Conservation (phyloP, 2,797 vertebrate genomes). For the Chrosomus eos region DNA sequence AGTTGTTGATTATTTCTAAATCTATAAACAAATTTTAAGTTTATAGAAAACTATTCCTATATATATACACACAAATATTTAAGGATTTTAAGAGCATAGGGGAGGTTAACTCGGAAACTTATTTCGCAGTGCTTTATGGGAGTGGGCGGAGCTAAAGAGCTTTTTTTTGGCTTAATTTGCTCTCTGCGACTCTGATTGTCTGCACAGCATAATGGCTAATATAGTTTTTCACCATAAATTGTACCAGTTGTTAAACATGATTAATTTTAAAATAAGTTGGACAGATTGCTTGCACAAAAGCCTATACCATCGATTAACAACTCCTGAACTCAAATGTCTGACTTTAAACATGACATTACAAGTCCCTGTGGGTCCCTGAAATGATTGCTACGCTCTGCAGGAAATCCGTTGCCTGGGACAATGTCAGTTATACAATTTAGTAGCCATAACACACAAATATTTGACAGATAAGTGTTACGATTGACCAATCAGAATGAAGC, state of each 20-base stretch:
- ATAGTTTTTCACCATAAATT: neutral
- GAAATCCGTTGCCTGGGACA: neutral
- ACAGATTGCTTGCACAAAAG: neutral
- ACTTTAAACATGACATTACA: neutral
- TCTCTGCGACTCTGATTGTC: neutral
- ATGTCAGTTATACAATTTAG: too few relatives aligned
- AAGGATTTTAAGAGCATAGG: too few relatives aligned
- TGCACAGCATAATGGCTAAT: too few relatives aligned
- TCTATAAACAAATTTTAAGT: neutral
- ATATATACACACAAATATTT: too few relatives aligned
- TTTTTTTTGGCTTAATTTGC: neutral
- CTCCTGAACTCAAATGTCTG: neutral
- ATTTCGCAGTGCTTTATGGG: too few relatives aligned
- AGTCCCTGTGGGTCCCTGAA: neutral
- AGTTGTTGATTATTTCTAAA: neutral
- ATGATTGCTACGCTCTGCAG: neutral
- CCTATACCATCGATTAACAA: neutral
- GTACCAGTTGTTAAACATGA: neutral
- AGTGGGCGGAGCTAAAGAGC: too few relatives aligned
- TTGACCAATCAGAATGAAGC: neutral
- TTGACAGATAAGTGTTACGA: neutral
- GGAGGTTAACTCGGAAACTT: too few relatives aligned
- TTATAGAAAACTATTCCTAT: neutral
- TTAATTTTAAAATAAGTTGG: neutral
- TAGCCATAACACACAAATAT: neutral